Evolutionary conservation across 1,140 invertebrate genomes (phyloP).

Genomic region (Rhynchophorus ferrugineus): DNA sequence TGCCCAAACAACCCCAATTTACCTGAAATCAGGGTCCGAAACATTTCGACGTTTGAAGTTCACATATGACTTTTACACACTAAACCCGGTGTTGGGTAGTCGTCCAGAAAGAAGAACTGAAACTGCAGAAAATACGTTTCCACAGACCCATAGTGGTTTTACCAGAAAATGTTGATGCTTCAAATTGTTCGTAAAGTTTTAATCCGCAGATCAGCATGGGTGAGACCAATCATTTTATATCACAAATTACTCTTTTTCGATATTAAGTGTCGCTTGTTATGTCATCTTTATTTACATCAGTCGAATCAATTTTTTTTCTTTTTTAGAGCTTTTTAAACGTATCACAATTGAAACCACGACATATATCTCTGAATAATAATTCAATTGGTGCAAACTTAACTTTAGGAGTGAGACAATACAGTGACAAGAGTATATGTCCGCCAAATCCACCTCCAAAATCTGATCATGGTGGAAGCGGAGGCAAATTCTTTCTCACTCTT

Average conservation of each 20-base stretch:
- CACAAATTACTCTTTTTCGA: slow-evolving; percentile 13
- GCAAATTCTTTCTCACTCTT: slow-evolving; percentile 22
- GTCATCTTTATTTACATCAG: slow-evolving; percentile 12
- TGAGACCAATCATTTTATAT: too few relatives aligned
- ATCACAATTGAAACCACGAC: neutral
- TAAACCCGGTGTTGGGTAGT: neutral
- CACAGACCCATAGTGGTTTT: slow-evolving; percentile 20
- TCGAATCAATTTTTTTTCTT: neutral
- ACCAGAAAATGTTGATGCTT: slow-evolving; percentile 14
- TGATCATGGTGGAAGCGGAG: neutral
- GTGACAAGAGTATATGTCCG: neutral
- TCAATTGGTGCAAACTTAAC: neutral
- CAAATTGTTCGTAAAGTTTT: slow-evolving; percentile 7
- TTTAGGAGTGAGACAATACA: neutral
- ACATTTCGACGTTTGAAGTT: neutral
- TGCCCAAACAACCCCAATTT: neutral
- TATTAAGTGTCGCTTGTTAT: slow-evolving; percentile 18
- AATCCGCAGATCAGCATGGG: slow-evolving; percentile 10
- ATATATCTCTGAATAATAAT: neutral
- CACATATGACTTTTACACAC: neutral
- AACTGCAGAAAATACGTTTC: neutral
- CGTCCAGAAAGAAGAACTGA: neutral
- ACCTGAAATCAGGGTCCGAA: neutral
- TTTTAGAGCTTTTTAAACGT: neutral
- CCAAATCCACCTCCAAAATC: neutral